Conservation (phyloP, 2,797 vertebrate genomes). For the Chloroceryle inda region DNA sequence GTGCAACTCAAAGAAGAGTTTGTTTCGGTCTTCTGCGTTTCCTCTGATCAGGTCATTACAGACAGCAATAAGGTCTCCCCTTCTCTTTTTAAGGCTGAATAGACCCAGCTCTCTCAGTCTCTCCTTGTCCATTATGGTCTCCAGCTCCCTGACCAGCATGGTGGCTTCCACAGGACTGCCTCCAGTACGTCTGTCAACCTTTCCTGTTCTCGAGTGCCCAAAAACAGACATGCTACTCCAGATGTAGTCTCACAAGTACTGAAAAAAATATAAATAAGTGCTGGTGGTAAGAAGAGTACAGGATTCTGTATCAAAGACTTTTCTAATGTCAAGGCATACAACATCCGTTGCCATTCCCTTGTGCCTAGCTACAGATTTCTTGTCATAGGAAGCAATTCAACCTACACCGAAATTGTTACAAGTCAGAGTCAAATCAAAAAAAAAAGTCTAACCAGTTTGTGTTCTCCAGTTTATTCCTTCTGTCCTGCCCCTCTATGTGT, state of each 20-base stretch:
- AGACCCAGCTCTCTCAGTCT: neutral
- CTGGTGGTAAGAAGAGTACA: neutral
- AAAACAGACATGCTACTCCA: neutral
- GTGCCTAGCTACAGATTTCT: neutral
- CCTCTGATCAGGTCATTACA: neutral
- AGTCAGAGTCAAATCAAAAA: neutral
- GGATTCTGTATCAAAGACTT: neutral
- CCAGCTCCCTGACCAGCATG: neutral
- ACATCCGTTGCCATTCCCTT: neutral
- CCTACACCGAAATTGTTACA: neutral
- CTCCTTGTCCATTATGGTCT: neutral
- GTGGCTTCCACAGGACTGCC: neutral
- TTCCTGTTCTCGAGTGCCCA: neutral
- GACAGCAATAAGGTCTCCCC: neutral
- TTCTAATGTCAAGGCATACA: neutral
- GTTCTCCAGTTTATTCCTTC: neutral
- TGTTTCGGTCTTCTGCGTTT: neutral
- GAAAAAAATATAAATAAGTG: neutral
- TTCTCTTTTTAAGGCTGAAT: neutral
- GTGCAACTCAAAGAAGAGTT: neutral
- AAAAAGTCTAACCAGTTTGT: neutral
- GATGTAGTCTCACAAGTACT: neutral
- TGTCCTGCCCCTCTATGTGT: fast-evolving
- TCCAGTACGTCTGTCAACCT: neutral
- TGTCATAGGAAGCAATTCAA: neutral